Base-by-base conservation (phyloP, 1,140 invertebrate species). In the Microplitis mediator region DNA sequence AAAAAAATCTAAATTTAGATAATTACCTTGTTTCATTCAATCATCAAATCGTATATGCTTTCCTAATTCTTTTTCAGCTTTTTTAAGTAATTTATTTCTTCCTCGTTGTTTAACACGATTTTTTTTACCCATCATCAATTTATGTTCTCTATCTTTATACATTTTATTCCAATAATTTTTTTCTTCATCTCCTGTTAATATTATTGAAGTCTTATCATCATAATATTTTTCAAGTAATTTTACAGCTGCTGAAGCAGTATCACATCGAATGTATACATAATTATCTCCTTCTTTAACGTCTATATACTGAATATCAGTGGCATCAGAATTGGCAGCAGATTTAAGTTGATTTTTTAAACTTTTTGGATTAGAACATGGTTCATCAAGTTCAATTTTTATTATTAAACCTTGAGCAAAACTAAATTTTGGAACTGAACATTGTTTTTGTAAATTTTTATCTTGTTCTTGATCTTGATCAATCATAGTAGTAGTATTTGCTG, bases 21-120 rank as follows among this genome's bases (percentile, higher is more conserved):
- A 3, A 58, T 58, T 58, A 4, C 9, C 3, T 54, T 14, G 5
- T 63, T 11, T 0, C 39, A 14, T 70, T 74, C 80, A 75, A 83
- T 91, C 88, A 62, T 90, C 90, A 65, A 92, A 92, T 77, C 87
- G 88, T 11, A 91, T 91, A 76, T 92, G 91, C 77, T 91, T 91
- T 23, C 88, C 89, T 51, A 90, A 77, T 76, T 86, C 84, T 76
- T 89, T 90, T 74, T 90, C 90, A 11, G 90, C 90, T 71, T 89
- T 88, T 65, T 90, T 91, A 16, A 91, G 76, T n/a, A 93, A 79
- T 76, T 92, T 92, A 69, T 91, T 89, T 14, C 90, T 84, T 3
- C 92, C 92, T 52, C 91, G 86, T 76, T 90, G 88, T 51, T 90
- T 90, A 0, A 85, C 76, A 76, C 80, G 79, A 23, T 80, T 74